Percentiles rank a stretch among this genome's conserved stretches.
Evolutionary conservation across 2,888 invertebrate genomes (phyloP).

Genomic region (Litoditis marina): DNA sequence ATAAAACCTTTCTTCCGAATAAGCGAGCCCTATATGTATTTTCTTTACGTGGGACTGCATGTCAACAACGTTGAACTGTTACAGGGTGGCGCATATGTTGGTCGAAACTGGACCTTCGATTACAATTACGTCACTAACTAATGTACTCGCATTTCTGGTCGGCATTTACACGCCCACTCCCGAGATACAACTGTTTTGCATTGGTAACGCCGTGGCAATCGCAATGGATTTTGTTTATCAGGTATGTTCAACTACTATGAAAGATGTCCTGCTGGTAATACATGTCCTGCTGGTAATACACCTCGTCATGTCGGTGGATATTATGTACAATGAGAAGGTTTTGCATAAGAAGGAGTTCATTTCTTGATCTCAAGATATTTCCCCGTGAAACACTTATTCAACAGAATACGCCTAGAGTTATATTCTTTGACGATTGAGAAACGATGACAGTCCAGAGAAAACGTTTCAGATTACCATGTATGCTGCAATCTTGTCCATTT

Average conservation of each 20-base stretch:
- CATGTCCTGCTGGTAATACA: not conserved
- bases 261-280: not conserved
- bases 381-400: too few species aligned
- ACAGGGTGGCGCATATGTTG: conserved; percentile 78
- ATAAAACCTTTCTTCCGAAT: too few species aligned
- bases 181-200: conserved; percentile 87
- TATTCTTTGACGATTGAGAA: too few species aligned
- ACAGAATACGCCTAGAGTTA: too few species aligned
- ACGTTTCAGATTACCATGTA: conserved; percentile 46
- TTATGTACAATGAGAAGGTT: too few species aligned
- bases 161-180: conserved; percentile 88
- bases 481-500: conserved; percentile 39
- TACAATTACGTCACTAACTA: conserved; percentile 86
- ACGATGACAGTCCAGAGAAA: too few species aligned
- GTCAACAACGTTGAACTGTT: too few species aligned
- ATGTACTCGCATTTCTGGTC: conserved; percentile 67
- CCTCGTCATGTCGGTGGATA: too few species aligned
- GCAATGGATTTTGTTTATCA: conserved; percentile 86
- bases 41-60: too few species aligned
- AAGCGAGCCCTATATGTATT: too few species aligned
- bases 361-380: too few species aligned
- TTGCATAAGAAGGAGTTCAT: too few species aligned
- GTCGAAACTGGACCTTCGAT: conserved; percentile 89
- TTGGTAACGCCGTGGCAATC: conserved; percentile 87
- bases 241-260: conserved; percentile 38